Evolutionary conservation across 1,140 invertebrate species (phyloP), one percentile per base, ranked within the genome.

Genomic region (Watersipora subatra): DNA sequence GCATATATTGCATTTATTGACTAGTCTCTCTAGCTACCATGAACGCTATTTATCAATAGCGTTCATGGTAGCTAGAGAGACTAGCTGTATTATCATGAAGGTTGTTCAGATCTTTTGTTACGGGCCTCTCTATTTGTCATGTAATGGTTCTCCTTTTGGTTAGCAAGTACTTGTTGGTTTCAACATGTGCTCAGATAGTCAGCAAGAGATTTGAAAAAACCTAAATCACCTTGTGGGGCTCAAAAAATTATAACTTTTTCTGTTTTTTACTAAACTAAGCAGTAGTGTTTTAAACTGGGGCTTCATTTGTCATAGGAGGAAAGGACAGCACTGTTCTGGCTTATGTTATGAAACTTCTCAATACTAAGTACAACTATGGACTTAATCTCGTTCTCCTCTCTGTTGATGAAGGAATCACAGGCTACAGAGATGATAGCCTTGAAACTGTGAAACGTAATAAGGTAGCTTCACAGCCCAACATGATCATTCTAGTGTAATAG

Each of bases 381-480:
- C 80, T 99, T 0, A 87, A 97, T 61, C 82, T 99, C 27, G 85
- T 93, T 67, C 82, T 99, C 26, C 82, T 99, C 34, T 99, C 96
- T 0, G 93, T 99, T 64, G 96, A 99, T 80, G 96, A 99, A 86
- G 96, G 96, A 69, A 99, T 99, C 66, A 93, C 91, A 67, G 95
- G 95, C 0, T 99, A 98, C 75, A 82, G 97, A 70, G 96, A 99
- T 83, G 95, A 99, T 78, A 98, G 95, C 79, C 83, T 99, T 30
- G 89, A 97, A 81, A 97, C 93, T 26, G 95, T 98, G 0, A 93
- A 95, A 80, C 85, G 90, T 76, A 99, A 99, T 66, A 73, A 79
- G 62, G 34, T n/a, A n/a, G n/a, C n/a, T n/a, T n/a, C n/a, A n/a
- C n/a, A n/a, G 34, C 19, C 24, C 46, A n/a, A n/a, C 27, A 62